These are phyloP conservation scores for Macheiramphus alcinus DNA, from an alignment of 2,113 vertebrate species.

Conservation along the genomic window DNA sequence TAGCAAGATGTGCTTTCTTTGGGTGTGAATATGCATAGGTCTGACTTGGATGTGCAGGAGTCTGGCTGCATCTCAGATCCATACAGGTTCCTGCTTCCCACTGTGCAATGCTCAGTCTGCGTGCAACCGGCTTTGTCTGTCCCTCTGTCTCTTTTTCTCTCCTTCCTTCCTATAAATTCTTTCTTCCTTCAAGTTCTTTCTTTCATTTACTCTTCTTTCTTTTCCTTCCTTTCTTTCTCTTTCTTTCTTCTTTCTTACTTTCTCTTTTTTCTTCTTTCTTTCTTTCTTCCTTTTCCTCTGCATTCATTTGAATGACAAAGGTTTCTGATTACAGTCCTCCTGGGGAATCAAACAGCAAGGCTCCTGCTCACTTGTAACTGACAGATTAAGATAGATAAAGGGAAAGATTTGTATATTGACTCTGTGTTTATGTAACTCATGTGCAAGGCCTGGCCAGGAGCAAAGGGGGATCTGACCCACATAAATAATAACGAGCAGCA, in stretches of 20 bases:
- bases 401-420: slow-evolving; percentile 10
- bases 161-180: background rate
- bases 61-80: background rate
- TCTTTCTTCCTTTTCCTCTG: background rate
- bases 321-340: slow-evolving; percentile 44
- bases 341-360: background rate
- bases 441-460: slow-evolving; percentile 1
- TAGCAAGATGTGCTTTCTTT: background rate
- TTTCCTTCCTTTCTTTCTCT: fast-evolving
- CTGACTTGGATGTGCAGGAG: background rate
- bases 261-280: background rate
- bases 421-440: slow-evolving; percentile 16
- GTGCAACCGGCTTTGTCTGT: background rate
- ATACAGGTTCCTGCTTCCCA: background rate
- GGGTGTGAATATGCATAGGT: background rate
- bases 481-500: slow-evolving; percentile 43
- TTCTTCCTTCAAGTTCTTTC: background rate
- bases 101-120: background rate
- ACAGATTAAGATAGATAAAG: slow-evolving; percentile 48
- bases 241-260: background rate
- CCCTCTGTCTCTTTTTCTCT: background rate
- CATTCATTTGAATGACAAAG: slow-evolving; percentile 42
- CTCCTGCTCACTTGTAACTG: slow-evolving; percentile 11
- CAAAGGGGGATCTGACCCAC: slow-evolving; percentile 32
- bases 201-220: too few relatives aligned